A percentile compares a stretch with the other conserved stretches of the same genome.
Evolutionary conservation across 2,888 invertebrate genomes (phyloP).

Genomic region (Oscheius sp.): DNA sequence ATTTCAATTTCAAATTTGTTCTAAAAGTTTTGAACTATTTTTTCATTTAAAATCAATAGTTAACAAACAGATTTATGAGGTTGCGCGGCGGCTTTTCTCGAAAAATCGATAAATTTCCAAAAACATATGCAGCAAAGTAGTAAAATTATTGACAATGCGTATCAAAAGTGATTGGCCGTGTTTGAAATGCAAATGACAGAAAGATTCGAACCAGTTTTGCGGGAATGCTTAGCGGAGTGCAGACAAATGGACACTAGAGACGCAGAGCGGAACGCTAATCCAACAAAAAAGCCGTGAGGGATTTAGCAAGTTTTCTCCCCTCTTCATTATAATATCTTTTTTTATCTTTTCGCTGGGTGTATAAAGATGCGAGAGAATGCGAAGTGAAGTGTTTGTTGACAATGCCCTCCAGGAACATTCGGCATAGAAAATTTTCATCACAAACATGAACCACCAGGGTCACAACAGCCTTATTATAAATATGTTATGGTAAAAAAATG

Average conservation of each 20-base stretch:
- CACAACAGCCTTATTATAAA: background rate
- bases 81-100: too few species aligned
- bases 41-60: too few species aligned
- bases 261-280: conserved; percentile 28
- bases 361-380: background rate
- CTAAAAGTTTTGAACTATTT: too few species aligned
- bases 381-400: conserved; percentile 22
- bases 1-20: too few species aligned
- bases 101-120: too few species aligned
- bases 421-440: background rate
- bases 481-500: background rate
- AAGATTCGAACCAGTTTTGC: conserved; percentile 20
- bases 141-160: too few species aligned
- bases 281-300: background rate
- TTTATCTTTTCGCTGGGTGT: background rate
- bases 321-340: background rate
- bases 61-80: too few species aligned
- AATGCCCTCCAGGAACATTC: conserved; percentile 14
- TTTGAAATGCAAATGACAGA: conserved; percentile 24
- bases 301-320: background rate
- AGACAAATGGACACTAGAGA: conserved; percentile 21
- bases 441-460: conserved; percentile 19
- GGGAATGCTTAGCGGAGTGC: background rate
- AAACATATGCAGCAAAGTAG: too few species aligned
- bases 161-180: conserved; percentile 13